Conservation (phyloP, 2,888 invertebrate species). For the Eugnorisma glareosa region DNA sequence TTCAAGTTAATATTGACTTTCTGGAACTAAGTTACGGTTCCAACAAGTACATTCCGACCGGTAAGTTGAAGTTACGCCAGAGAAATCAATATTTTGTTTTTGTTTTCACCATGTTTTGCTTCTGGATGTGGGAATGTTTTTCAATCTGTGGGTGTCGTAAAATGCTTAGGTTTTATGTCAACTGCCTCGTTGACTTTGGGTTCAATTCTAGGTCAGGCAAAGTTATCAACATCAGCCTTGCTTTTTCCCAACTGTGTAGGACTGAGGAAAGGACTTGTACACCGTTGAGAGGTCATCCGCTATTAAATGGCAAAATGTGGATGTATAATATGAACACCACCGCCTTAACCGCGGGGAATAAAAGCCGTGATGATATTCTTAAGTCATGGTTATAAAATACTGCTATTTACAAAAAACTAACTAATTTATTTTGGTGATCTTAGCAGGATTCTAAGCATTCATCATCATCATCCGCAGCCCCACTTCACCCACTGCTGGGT, state of each 20-base stretch:
- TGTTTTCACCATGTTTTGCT: slow-evolving; percentile 18
- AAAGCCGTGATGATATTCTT: neutral
- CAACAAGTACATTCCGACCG: slow-evolving; percentile 35
- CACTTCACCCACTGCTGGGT: no score
- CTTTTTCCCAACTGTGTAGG: neutral
- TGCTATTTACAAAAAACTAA: neutral
- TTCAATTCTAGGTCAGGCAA: no score
- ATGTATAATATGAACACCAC: neutral
- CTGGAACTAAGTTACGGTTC: slow-evolving; percentile 46
- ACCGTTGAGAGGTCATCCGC: neutral
- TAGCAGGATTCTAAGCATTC: no score
- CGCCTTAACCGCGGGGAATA: neutral
- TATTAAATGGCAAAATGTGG: neutral
- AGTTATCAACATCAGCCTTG: neutral
- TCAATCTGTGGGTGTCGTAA: no score
- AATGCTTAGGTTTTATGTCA: neutral
- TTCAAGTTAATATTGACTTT: slow-evolving; percentile 56
- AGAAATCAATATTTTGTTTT: slow-evolving; percentile 40
- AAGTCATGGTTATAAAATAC: neutral
- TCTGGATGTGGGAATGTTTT: neutral
- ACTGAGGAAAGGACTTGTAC: no score
- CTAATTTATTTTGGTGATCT: neutral
- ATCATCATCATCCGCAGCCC: no score
- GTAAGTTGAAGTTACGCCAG: slow-evolving; percentile 35
- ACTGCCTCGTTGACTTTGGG: neutral